Percentiles rank a stretch among this genome's conserved stretches.
phyloP scores from a whole-genome alignment of 35 echinoderm and acorn worm genomes.

The Ophiothrix spiculata region DNA sequence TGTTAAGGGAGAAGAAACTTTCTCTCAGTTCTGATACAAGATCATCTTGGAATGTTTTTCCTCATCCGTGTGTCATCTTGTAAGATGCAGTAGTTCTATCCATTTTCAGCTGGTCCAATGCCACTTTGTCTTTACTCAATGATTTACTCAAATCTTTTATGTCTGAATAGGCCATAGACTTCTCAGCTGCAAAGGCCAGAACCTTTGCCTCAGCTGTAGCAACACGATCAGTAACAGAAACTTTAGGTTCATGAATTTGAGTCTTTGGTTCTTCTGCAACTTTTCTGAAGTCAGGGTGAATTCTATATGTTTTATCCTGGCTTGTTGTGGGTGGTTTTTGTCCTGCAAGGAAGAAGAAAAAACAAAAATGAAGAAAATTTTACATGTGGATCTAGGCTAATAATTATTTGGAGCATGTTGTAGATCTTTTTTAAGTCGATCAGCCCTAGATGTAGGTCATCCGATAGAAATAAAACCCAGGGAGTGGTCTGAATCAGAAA shows the following conservation, averaged over 20 bases:
- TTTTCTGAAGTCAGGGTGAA: too few species aligned
- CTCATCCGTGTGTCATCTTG: slow-evolving; percentile 59
- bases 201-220: slow-evolving; percentile 32
- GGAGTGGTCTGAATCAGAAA: too few species aligned
- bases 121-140: slow-evolving; percentile 41
- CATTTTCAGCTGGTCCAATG: slow-evolving; percentile 32
- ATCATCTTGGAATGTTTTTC: slow-evolving; percentile 41
- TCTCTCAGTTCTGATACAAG: slow-evolving; percentile 28
- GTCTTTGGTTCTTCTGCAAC: too few species aligned
- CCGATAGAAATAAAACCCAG: too few species aligned
- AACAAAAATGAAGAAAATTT: too few species aligned
- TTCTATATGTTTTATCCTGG: too few species aligned
- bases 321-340: too few species aligned
- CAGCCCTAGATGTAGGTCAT: too few species aligned
- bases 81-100: slow-evolving; percentile 52
- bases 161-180: slow-evolving; percentile 46
- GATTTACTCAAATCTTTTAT: slow-evolving; percentile 43
- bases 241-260: slow-evolving; percentile 19
- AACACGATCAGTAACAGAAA: slow-evolving; percentile 37
- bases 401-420: too few species aligned
- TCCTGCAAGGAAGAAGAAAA: too few species aligned
- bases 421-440: too few species aligned
- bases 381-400: too few species aligned
- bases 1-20: slow-evolving; percentile 44
- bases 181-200: slow-evolving; percentile 51